These are phyloP conservation scores for Pseudoatta argentina DNA, from an alignment of 1,140 invertebrate genomes.

Conservation along the genomic window DNA sequence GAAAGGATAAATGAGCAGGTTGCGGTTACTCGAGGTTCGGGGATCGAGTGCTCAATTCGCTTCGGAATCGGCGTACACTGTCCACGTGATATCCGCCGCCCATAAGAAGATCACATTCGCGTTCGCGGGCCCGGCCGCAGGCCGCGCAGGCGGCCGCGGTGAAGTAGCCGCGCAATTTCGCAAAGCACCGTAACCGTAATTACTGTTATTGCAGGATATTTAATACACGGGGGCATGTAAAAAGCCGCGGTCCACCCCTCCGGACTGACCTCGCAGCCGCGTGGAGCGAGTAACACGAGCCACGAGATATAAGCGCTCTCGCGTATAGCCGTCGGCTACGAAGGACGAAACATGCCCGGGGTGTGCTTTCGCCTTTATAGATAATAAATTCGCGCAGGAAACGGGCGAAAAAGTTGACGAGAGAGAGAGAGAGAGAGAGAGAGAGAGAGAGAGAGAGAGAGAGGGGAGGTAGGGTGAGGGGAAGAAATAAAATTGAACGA, in stretches of 20 bases:
- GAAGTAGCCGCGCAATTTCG: constrained; percentile 56
- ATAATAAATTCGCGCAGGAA: constrained; percentile 83
- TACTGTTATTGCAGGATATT: constrained; percentile 64
- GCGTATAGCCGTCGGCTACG: constrained; percentile 37
- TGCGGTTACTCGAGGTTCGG: not conserved
- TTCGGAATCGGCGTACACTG: constrained; percentile 18
- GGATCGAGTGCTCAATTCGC: constrained; percentile 14
- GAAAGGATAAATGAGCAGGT: constrained; percentile 8
- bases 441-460: not conserved
- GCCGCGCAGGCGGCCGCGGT: not conserved
- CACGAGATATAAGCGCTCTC: constrained; percentile 35
- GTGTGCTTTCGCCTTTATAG: constrained; percentile 82
- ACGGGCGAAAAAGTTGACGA: constrained; percentile 50
- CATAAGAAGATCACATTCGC: constrained; percentile 39
- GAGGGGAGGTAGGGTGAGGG: not conserved
- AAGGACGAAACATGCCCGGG: constrained; percentile 65
- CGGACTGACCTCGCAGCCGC: constrained; percentile 27
- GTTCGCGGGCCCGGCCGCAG: constrained; percentile 31
- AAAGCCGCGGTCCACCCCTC: constrained; percentile 49
- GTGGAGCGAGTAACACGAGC: constrained; percentile 46
- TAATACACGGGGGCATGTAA: constrained; percentile 47
- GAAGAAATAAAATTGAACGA: not conserved
- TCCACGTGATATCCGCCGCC: constrained; percentile 37
- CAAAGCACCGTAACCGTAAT: constrained; percentile 58
- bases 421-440: constrained; percentile 41